Evolutionary conservation across 2,113 vertebrate species (phyloP), one percentile per base, ranked within the genome.

Genomic region (Spermophilus dauricus): DNA sequence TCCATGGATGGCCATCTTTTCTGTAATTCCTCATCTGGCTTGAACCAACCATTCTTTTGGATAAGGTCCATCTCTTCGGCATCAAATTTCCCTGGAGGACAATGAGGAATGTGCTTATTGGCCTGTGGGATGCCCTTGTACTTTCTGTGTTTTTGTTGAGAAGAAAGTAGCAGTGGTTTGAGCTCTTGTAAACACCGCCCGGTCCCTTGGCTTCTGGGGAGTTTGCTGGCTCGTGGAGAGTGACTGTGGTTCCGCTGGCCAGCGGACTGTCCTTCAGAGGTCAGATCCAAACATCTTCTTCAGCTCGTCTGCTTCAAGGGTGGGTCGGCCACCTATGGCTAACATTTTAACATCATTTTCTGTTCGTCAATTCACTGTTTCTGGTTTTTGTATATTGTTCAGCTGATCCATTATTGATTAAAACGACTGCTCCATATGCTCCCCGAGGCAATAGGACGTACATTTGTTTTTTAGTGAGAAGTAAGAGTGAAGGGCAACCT

Each of bases 1-100:
- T 97, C 97, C 90, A 95, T 90, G 91, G 87, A 94, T 96, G 90
- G 67, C 92, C 87, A 84, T 97, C 92, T 89, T 97, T 97, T 95
- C 92, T 97, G 77, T 95, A 95, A 96, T 93, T 97, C 92, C 80
- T 97, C 84, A 88, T 97, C 92, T 95, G 96, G 81, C 63, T 90
- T 81, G 84, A 96, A 92, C 76, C 77, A 94, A 92, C 80, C 77
- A 94, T 84, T 95, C 3, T 94, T 96, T 94, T 96, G 97, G 97
- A 97, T 90, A 95, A 96, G 89, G n/a, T 97, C 94, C 92, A 92
- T 85, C 96, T 97, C 95, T 96, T 69, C 77, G 90, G 92, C 53
- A 92, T 92, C 94, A 86, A 0, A 97, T 96, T 94, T 96, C 96
- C 87, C 95, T 63, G 32, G 92, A 96, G 97, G 86, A 95, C 26